Percentiles rank a stretch among this genome's conserved stretches.
Evolutionary conservation across 30 jellyfish, hydroid and myxozoan genomes (phyloP).

Genomic region (Aurelia coerulea): DNA sequence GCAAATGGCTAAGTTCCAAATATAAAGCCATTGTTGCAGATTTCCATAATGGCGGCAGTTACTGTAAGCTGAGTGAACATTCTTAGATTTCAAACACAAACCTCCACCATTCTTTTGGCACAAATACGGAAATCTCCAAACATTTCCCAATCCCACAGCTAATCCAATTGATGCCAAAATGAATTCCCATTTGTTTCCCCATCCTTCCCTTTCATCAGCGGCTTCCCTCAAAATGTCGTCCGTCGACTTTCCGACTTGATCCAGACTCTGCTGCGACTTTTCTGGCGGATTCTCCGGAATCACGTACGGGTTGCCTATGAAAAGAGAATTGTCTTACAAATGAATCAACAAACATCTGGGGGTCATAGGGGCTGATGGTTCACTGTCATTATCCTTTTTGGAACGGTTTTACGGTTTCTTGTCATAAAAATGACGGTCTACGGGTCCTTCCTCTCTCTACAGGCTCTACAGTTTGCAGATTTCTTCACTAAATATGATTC

Average conservation of each 20-base stretch:
- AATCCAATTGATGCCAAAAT: constrained; percentile 87
- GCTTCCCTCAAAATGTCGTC: constrained; percentile 34
- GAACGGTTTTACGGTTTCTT: too few relatives aligned
- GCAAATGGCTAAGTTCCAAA: too few relatives aligned
- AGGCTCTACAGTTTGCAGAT: too few relatives aligned
- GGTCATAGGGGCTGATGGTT: too few relatives aligned
- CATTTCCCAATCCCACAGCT: constrained; percentile 95
- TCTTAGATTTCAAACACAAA: background rate
- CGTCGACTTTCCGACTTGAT: constrained; percentile 40
- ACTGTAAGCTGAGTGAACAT: background rate
- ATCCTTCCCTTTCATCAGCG: constrained; percentile 72
- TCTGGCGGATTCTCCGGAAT: constrained; percentile 39
- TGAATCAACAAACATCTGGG: too few relatives aligned
- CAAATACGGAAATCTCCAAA: constrained; percentile 91
- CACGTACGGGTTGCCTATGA: constrained; percentile 35
- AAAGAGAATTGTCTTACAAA: background rate
- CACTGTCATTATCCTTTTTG: too few relatives aligned
- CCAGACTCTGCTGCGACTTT: constrained; percentile 19
- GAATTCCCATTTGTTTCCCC: constrained; percentile 93
- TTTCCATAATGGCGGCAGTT: background rate
- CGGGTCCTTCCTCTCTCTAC: too few relatives aligned
- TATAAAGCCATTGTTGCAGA: too few relatives aligned
- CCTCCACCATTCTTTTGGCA: constrained; percentile 97
- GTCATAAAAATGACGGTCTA: too few relatives aligned
- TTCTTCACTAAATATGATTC: too few relatives aligned